Conservation (phyloP, 2,797 vertebrate genomes). For the Haliaeetus vocifer region DNA sequence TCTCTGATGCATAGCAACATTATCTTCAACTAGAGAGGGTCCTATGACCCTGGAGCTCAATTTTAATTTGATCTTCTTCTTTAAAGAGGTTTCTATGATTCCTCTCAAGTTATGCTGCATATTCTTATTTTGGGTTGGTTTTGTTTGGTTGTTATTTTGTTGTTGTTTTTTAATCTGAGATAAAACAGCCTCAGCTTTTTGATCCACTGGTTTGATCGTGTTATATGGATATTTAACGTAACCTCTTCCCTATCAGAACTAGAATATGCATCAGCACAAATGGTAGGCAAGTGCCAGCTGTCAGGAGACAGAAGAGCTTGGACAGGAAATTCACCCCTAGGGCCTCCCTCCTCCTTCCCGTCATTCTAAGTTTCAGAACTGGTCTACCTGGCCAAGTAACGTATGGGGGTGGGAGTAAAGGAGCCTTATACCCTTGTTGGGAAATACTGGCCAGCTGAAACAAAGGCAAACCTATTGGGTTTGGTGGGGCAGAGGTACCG, state of each 20-base stretch:
- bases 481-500: background rate
- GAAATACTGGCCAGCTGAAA: background rate
- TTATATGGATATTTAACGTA: constrained; percentile 37
- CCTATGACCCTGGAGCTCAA: constrained; percentile 51
- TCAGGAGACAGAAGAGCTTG: background rate
- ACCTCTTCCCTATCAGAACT: background rate
- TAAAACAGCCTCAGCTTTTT: constrained; percentile 39
- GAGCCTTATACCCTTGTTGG: background rate
- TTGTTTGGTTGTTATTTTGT: constrained; percentile 35
- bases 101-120: constrained; percentile 46
- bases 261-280: constrained; percentile 23
- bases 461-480: background rate
- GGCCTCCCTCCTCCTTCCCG: background rate
- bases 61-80: constrained; percentile 61
- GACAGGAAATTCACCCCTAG: background rate
- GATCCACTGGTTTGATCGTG: constrained; percentile 32
- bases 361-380: background rate
- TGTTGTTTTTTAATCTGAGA: constrained; percentile 34
- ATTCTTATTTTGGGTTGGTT: constrained; percentile 49
- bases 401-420: rapidly evolving
- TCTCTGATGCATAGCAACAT: constrained; percentile 53
- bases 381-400: background rate
- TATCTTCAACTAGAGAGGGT: constrained; percentile 57
- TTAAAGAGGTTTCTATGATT: constrained; percentile 41
- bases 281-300: background rate